Base-by-base conservation (phyloP, 1,140 invertebrate species). In the Heliconius hewitsoni region DNA sequence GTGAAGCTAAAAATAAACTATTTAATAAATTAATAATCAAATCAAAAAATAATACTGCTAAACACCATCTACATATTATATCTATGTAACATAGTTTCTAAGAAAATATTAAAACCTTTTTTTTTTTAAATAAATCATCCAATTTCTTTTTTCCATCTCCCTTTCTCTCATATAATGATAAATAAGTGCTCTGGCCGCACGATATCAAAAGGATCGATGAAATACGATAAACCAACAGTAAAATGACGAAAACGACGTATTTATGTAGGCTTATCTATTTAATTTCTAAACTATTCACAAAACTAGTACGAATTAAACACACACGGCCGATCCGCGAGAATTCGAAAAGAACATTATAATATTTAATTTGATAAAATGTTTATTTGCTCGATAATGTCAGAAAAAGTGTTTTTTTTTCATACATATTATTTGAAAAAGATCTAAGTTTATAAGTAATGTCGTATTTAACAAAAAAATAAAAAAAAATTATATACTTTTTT, bases 261-360 rank as follows among this genome's bases (percentile, higher is more conserved):
- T 66, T 30, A 66, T 66, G 60, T 30, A 66, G 60, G 60, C 60
- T 66, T 66, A 66, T 66, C 60, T 66, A 30, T 66, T 66, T 66
- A 30, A 66, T 66, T 30, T 66, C 23, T 66, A 66, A 66, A 66
- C 60, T 66, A 66, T 66, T 27, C 60, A 66, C 11, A 2, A 66
- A 66, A 66, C 60, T 30, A 27, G 60, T 66, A 66, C 27, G 11
- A 30, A 9, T 30, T 30, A 13, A 66, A 66, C 9, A n/a, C n/a
- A n/a, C 9, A 3, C 23, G 4, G 23, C 9, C 23, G 60, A 66
- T 66, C 60, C 60, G 60, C 60, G 60, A 66, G 60, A 66, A 30
- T 27, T 30, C 11, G 27, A 66, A 66, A 57, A 3, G 55, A 66
- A 27, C 60, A 66, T 66, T 66, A 66, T 66, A 66, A 66, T 66